Evolutionary conservation across 2,113 vertebrate species (phyloP).

Genomic region (Plotosus lineatus): DNA sequence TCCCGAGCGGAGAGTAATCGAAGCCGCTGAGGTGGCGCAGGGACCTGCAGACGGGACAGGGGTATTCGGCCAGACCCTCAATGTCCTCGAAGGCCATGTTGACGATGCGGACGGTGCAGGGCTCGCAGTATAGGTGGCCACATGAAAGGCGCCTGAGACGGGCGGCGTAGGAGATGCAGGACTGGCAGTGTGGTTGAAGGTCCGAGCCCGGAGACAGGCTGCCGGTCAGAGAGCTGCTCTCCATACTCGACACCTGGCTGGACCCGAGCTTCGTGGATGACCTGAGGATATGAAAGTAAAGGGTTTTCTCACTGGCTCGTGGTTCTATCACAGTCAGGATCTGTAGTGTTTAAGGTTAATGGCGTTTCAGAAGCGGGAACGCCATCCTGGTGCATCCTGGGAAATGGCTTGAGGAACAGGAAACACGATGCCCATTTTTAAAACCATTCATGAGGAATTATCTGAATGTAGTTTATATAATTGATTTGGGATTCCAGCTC

Average conservation of each 20-base stretch:
- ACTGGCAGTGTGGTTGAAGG: slow-evolving; percentile 72
- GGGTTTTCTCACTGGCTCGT: neutral
- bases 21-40: slow-evolving; percentile 65
- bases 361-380: neutral
- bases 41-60: slow-evolving; percentile 77
- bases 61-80: slow-evolving; percentile 75
- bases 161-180: slow-evolving; percentile 69
- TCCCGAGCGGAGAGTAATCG: slow-evolving; percentile 54
- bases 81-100: slow-evolving; percentile 78
- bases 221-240: slow-evolving; percentile 73
- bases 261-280: slow-evolving; percentile 65
- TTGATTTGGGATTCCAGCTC: neutral
- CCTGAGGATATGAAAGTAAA: slow-evolving; percentile 49
- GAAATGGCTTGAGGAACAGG: neutral
- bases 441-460: neutral
- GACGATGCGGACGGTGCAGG: slow-evolving; percentile 75
- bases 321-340: neutral
- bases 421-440: neutral
- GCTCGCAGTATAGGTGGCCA: slow-evolving; percentile 72
- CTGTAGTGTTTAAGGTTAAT: neutral
- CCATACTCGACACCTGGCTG: slow-evolving; percentile 65
- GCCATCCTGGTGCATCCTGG: neutral
- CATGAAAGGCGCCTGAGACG: slow-evolving; percentile 75
- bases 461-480: neutral
- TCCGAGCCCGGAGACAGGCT: slow-evolving; percentile 72